A percentile compares a stretch with the other conserved stretches of the same genome.
Conservation (phyloP, 2,797 vertebrate genomes). For the Falco berigora region DNA sequence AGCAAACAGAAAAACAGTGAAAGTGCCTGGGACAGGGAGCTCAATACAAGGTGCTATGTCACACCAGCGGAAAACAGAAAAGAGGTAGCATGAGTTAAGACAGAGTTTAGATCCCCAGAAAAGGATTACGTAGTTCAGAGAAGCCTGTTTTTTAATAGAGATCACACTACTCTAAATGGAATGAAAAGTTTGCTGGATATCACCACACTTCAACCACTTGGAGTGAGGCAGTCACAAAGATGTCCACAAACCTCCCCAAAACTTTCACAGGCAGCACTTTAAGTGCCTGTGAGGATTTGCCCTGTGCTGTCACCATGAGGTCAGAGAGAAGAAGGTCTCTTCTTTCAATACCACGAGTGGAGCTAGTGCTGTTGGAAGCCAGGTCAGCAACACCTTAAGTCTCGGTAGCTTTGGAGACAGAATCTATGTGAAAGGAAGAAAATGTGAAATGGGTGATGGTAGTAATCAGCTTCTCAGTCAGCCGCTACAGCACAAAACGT, state of each 20-base stretch:
- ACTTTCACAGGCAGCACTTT: neutral
- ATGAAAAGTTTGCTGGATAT: neutral
- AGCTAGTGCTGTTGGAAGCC: neutral
- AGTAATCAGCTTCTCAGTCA: neutral
- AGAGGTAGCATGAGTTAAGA: neutral
- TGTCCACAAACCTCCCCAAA: neutral
- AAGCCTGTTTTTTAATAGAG: neutral
- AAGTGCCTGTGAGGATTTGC: neutral
- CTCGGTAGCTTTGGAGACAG: neutral
- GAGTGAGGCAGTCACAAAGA: neutral
- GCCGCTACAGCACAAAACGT: neutral
- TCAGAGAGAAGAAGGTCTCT: neutral
- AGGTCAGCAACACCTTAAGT: neutral
- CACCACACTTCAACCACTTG: neutral
- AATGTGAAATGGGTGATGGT: neutral
- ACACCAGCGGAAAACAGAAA: neutral
- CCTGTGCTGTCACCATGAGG: neutral
- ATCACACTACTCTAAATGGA: neutral
- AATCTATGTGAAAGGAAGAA: neutral
- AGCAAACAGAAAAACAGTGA: neutral
- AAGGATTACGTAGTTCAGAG: neutral
- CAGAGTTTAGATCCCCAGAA: neutral
- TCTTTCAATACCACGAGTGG: neutral
- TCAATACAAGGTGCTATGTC: accelerated
- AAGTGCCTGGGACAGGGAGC: neutral